Base-by-base conservation (phyloP, 2,888 invertebrate species). In the Bombylius discolor region DNA sequence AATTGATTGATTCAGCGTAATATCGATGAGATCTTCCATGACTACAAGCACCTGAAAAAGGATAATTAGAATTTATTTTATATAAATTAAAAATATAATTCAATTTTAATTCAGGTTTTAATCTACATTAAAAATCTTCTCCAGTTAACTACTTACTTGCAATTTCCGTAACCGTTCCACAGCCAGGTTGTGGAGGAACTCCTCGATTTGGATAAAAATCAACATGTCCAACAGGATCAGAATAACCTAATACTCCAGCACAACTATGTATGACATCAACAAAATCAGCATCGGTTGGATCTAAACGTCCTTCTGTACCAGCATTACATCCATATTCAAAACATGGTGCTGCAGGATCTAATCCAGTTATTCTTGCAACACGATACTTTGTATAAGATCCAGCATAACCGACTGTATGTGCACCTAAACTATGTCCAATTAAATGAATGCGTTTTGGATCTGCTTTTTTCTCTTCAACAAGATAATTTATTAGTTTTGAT, bases 161-260 rank as follows among this genome's bases (percentile, higher is more conserved):
- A 31, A 50, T 46, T 9, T 50, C 44, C n/a, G 72, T 70, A 1
- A 72, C 49, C 39, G 79, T 77, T 9, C 75, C 73, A 65, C 86
- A 86, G 1, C 86, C 86, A 0, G 87, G 87, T 65, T 88, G 88
- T 0, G 76, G 76, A 1, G 83, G 76, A 42, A 63, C 70, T 0
- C 87, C 88, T 13, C 80, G 79, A 67, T 88, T 87, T 1, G 87
- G 87, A 71, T 84, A 88, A 66, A 86, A 87, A 69, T 88, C 88
- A 0, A 69, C 82, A 65, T 85, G 80, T 0, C 88, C 88, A 23
- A 84, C 76, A 5, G 84, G 68, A 32, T 67, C 69, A 6, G 66
- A 64, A 54, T 70, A 72, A 0, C 87, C 87, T 44, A 81, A 74
- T 48, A 81, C 73, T 0, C 86, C 87, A 1, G 79, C 81, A 63